Base-by-base conservation (phyloP, 2,888 invertebrate genomes). In the Argyra leucocephala region DNA sequence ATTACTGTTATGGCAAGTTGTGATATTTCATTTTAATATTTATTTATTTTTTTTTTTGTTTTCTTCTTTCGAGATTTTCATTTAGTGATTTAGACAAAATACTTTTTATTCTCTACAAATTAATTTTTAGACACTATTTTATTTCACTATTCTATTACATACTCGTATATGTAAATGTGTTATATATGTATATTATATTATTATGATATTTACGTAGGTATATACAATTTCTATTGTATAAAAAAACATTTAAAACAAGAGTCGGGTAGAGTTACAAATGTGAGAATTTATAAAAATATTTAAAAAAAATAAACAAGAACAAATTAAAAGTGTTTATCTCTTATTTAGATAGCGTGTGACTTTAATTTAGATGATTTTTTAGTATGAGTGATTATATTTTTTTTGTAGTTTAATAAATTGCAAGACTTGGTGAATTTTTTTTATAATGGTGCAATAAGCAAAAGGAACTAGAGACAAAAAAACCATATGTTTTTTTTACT, bases 11-110 rank as follows among this genome's bases (percentile, higher is more conserved):
- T 48, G 48, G 48, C 18, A 48, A 48, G 48, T 48, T 48, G 48
- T 48, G 48, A 48, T 48, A 48, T 48, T 48, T 48, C 48, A 48
- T 48, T 48, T 48, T 48, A 10, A 31, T 7, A 7, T 31, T 31
- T 31, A 10, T 31, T 5, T 31, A 7, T 31, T 31, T 31, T 31
- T 31, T 31, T 31, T 10, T 31, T 10, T 31, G 31, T 10, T 31
- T 31, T 31, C 10, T 31, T 5, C 31, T 7, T 31, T 31, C 10
- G 5, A 48, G 48, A 48, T 48, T 48, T 48, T 48, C 15, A 48
- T 48, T 48, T 48, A 48, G 48, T 48, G 48, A 48, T 48, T 48
- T 48, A 48, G 48, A 48, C 48, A 48, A n/a, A n/a, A n/a, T n/a
- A n/a, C n/a, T n/a, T n/a, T n/a, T n/a, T n/a, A n/a, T 48, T 48